Evolutionary conservation across 2,797 vertebrate species (phyloP).

Genomic region (Borostomias antarcticus): DNA sequence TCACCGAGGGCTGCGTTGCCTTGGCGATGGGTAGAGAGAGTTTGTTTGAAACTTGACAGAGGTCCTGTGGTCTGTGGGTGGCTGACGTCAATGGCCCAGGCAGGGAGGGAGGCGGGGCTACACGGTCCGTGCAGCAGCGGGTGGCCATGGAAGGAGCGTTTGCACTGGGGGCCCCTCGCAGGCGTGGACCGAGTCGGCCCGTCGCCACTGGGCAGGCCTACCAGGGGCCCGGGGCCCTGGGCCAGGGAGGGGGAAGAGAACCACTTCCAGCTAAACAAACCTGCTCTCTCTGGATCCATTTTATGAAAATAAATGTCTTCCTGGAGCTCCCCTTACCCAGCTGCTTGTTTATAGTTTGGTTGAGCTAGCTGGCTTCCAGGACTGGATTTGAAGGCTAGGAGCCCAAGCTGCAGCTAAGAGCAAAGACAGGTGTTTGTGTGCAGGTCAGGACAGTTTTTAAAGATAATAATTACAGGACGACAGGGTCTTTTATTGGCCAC

Average conservation of each 20-base stretch:
- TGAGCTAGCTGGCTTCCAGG: slow-evolving; percentile 56
- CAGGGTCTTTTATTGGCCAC: no score
- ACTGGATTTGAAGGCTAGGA: slow-evolving; percentile 39
- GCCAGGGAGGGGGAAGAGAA: slow-evolving; percentile 63
- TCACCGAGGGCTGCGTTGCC: slow-evolving; percentile 48
- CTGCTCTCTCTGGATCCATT: slow-evolving; percentile 61
- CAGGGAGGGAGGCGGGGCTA: slow-evolving; percentile 32
- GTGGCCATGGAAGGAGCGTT: neutral
- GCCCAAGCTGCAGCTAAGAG: neutral
- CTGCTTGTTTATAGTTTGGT: slow-evolving; percentile 64
- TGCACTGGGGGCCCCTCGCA: slow-evolving; percentile 32
- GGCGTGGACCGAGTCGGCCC: slow-evolving; percentile 40
- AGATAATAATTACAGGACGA: no score
- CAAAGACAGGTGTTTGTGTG: neutral
- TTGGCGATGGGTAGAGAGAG: slow-evolving; percentile 52
- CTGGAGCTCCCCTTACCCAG: slow-evolving; percentile 62
- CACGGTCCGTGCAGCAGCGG: slow-evolving; percentile 19
- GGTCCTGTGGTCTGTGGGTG: slow-evolving; percentile 47
- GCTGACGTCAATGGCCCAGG: slow-evolving; percentile 67
- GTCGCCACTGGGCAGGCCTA: slow-evolving; percentile 37
- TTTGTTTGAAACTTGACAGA: slow-evolving; percentile 67
- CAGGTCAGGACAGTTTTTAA: neutral
- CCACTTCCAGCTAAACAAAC: slow-evolving; percentile 74
- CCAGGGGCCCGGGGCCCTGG: slow-evolving; percentile 41
- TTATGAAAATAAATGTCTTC: slow-evolving; percentile 69